A percentile compares a stretch with the other conserved stretches of the same genome.
phyloP scores from a whole-genome alignment of 35 echinoderm and acorn worm genomes.

The Chiridota heheva region DNA sequence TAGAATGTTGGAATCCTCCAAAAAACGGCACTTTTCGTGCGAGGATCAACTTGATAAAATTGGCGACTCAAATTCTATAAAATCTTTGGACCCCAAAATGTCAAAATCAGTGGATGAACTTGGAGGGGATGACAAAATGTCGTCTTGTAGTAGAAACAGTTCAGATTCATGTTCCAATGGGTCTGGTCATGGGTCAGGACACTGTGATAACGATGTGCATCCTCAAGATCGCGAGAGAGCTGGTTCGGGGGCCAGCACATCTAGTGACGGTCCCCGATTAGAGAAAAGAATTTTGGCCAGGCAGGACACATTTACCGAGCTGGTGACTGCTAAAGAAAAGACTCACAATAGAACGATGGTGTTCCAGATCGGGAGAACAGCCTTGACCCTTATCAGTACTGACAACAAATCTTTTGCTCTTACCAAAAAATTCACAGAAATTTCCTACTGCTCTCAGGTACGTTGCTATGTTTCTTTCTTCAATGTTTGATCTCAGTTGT shows the following conservation, averaged over 20 bases:
- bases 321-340: slow-evolving; percentile 36
- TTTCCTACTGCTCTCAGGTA: slow-evolving; percentile 99
- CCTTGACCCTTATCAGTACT: slow-evolving; percentile 83
- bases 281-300: neutral
- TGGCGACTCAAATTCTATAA: neutral
- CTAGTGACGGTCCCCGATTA: slow-evolving; percentile 28
- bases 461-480: slow-evolving; percentile 13
- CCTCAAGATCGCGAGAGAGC: slow-evolving; percentile 20
- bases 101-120: neutral
- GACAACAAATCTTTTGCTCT: slow-evolving; percentile 89
- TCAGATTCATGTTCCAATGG: neutral
- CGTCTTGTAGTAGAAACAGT: neutral
- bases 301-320: slow-evolving; percentile 17
- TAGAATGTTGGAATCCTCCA: slow-evolving; percentile 15
- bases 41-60: slow-evolving; percentile 60
- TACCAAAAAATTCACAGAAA: slow-evolving; percentile 92
- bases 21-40: slow-evolving; percentile 76
- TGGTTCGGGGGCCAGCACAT: slow-evolving; percentile 14
- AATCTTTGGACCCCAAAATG: slow-evolving; percentile 38
- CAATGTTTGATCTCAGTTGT: too few relatives aligned
- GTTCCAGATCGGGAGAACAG: slow-evolving; percentile 82
- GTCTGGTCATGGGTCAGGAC: neutral
- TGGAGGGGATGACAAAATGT: too few relatives aligned
- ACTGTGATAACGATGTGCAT: slow-evolving; percentile 15
- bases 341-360: slow-evolving; percentile 82